Evolutionary conservation across 2,797 vertebrate genomes (phyloP).

Genomic region (Knipowitschia caucasica): DNA sequence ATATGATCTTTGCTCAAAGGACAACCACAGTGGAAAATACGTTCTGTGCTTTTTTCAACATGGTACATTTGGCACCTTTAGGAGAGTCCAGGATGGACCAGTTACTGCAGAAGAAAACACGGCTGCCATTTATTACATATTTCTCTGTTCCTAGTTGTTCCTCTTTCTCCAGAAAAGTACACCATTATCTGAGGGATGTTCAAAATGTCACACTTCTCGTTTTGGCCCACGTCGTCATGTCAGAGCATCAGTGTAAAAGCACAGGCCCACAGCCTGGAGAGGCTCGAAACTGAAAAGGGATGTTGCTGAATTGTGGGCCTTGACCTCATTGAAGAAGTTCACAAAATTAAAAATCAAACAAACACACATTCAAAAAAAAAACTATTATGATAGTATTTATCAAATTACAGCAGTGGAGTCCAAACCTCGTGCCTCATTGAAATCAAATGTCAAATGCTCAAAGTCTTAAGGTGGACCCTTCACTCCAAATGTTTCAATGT

Average conservation of each 20-base stretch:
- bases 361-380: too few species aligned
- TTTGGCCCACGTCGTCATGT: constrained; percentile 23
- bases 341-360: too few species aligned
- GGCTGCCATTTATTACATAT: constrained; percentile 13
- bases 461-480: too few species aligned
- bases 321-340: too few species aligned
- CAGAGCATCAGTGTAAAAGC: constrained; percentile 8
- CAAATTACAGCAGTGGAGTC: too few species aligned
- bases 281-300: neutral
- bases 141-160: constrained; percentile 33
- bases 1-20: neutral
- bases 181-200: constrained; percentile 21
- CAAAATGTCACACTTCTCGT: constrained; percentile 57
- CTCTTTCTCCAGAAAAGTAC: constrained; percentile 50
- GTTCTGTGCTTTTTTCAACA: constrained; percentile 25
- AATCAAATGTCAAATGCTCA: too few species aligned
- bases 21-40: constrained; percentile 26
- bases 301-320: too few species aligned
- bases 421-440: too few species aligned
- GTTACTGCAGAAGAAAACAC: neutral
- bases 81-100: constrained; percentile 34
- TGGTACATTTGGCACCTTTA: constrained; percentile 55
- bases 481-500: too few species aligned
- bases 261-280: neutral
- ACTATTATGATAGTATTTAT: too few species aligned